A percentile compares a stretch with the other conserved stretches of the same genome.
Evolutionary conservation across 2,797 vertebrate genomes (phyloP).

Genomic region (Melanotaenia trifasciata): DNA sequence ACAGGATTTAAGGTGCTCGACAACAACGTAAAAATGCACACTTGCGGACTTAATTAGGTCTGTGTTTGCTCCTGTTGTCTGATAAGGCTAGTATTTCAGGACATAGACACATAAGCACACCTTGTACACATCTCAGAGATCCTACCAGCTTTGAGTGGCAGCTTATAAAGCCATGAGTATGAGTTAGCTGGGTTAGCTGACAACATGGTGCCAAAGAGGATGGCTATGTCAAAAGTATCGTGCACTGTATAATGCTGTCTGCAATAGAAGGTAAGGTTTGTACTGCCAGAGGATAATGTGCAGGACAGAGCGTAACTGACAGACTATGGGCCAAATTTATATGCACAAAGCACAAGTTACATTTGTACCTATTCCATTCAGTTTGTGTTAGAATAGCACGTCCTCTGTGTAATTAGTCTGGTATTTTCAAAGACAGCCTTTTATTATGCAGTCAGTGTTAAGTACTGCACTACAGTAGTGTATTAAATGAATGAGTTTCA

Average conservation of each 20-base stretch:
- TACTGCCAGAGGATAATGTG: neutral
- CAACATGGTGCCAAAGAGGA: constrained; percentile 3
- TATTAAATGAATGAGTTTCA: neutral
- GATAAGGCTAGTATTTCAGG: neutral
- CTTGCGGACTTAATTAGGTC: neutral
- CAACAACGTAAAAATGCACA: too few relatives aligned
- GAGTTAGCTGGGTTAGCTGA: neutral
- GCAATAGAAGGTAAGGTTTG: constrained; percentile 1
- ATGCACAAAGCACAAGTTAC: constrained; percentile 3
- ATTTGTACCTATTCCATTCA: constrained; percentile 30
- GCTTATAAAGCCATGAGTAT: neutral
- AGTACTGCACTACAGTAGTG: constrained; percentile 2
- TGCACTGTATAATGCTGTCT: neutral
- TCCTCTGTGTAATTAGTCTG: constrained; percentile 42
- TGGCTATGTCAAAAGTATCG: constrained; percentile 11
- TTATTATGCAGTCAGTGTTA: constrained; percentile 42
- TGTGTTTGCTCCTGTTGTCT: neutral
- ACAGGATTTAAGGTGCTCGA: too few relatives aligned
- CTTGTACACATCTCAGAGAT: neutral
- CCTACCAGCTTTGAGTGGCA: neutral
- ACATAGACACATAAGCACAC: neutral
- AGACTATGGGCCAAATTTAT: neutral
- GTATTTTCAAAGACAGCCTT: constrained; percentile 46
- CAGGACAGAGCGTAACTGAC: neutral
- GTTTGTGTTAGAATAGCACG: constrained; percentile 20